These are phyloP conservation scores for Amblyteles armatorius DNA, from an alignment of 2,888 invertebrate species.

Conservation along the genomic window DNA sequence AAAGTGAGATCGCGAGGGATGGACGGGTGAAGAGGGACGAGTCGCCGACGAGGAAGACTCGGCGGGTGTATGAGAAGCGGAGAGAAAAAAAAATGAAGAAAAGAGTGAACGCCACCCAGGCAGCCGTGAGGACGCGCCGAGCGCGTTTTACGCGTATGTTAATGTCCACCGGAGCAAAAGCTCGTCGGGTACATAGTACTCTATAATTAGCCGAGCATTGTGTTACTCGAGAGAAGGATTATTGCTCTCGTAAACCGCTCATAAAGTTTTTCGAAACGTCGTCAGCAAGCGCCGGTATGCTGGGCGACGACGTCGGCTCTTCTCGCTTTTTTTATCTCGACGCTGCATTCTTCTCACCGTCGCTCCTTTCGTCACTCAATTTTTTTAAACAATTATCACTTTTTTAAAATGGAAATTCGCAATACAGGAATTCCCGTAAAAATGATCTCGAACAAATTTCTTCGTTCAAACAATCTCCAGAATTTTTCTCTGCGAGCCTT, in stretches of 20 bases:
- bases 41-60: slow-evolving; percentile 56
- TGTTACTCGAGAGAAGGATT: slow-evolving; percentile 81
- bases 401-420: no score
- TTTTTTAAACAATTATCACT: background rate
- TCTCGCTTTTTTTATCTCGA: slow-evolving; percentile 25
- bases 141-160: slow-evolving; percentile 77
- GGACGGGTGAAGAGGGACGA: slow-evolving; percentile 58
- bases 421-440: no score
- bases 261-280: slow-evolving; percentile 76
- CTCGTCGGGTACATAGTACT: slow-evolving; percentile 70
- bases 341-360: slow-evolving; percentile 8
- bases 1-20: slow-evolving; percentile 75
- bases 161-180: slow-evolving; percentile 74
- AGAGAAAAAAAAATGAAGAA: slow-evolving; percentile 74
- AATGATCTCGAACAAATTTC: no score
- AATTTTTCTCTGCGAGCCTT: background rate
- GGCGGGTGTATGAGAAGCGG: slow-evolving; percentile 54
- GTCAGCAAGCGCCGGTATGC: slow-evolving; percentile 50
- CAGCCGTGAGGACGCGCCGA: slow-evolving; percentile 72
- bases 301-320: slow-evolving; percentile 11
- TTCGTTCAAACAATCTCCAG: no score
- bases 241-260: slow-evolving; percentile 80
- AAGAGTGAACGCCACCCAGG: slow-evolving; percentile 82
- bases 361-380: background rate
- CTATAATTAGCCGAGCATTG: slow-evolving; percentile 83